A percentile compares a stretch with the other conserved stretches of the same genome.
Evolutionary conservation across 2,888 invertebrate genomes (phyloP).

Genomic region (Nemotelus pantherinus): DNA sequence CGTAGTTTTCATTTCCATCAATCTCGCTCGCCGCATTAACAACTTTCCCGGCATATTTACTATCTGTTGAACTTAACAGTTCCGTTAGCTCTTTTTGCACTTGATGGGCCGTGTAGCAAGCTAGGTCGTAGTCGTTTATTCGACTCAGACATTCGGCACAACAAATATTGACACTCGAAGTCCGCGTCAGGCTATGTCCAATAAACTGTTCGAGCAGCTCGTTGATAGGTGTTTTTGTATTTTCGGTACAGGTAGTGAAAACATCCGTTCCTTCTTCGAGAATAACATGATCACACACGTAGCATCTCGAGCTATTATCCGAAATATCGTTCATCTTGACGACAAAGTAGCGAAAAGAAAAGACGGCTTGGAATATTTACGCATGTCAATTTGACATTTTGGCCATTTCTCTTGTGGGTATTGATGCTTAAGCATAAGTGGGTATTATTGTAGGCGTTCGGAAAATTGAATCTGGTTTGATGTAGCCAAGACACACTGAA

Average conservation of each 20-base stretch:
- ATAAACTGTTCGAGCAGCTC: constrained; percentile 48
- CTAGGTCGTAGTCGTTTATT: constrained; percentile 52
- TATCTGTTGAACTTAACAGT: constrained; percentile 40
- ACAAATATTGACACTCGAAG: constrained; percentile 9
- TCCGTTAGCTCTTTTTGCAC: constrained; percentile 49
- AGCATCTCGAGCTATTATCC: constrained; percentile 42
- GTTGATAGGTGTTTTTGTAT: constrained; percentile 45
- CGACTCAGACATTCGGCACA: constrained; percentile 48
- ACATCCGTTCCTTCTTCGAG: constrained; percentile 42
- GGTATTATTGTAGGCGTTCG: too few species aligned
- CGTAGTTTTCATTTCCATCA: constrained; percentile 11
- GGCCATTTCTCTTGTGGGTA: too few species aligned
- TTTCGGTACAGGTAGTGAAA: constrained; percentile 41
- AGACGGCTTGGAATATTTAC: background rate
- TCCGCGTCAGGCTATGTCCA: constrained; percentile 21
- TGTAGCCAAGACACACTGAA: too few species aligned
- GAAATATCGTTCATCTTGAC: constrained; percentile 3
- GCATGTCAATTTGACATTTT: too few species aligned
- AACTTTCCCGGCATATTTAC: constrained; percentile 36
- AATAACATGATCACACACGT: constrained; percentile 48
- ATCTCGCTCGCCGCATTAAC: background rate
- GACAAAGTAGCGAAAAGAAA: background rate
- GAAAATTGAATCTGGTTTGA: too few species aligned
- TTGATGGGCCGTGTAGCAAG: constrained; percentile 41
- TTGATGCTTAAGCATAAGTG: too few species aligned